Percentiles rank a stretch among this genome's conserved stretches.
Conservation (phyloP, 2,113 vertebrate genomes). For the Erythrocebus patas region DNA sequence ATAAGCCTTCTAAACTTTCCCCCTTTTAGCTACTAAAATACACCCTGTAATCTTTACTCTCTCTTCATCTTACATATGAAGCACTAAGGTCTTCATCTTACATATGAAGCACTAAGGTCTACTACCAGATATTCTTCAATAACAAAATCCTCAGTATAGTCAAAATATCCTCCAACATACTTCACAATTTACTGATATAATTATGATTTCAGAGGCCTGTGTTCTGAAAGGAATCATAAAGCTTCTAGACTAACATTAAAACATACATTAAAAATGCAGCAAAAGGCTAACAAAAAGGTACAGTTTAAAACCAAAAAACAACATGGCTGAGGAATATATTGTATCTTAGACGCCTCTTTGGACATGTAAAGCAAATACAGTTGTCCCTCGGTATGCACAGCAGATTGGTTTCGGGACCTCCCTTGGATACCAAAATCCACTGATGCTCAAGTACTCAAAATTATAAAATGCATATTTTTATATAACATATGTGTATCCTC, state of each 20-base stretch:
- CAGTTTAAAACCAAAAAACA: conserved; percentile 67
- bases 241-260: conserved; percentile 61
- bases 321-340: background rate
- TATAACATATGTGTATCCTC: background rate
- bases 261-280: conserved; percentile 54
- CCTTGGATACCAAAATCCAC: background rate
- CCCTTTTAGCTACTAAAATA: background rate
- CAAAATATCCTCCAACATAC: background rate
- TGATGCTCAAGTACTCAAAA: background rate
- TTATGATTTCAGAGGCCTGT: conserved; percentile 68
- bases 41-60: background rate
- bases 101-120: background rate
- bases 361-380: conserved; percentile 42
- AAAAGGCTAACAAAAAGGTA: conserved; percentile 74
- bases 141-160: conserved; percentile 59
- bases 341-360: conserved; percentile 61
- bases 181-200: conserved; percentile 63
- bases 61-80: background rate
- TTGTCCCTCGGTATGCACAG: background rate
- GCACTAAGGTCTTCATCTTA: background rate
- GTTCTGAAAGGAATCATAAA: conserved; percentile 68
- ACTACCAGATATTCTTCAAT: background rate
- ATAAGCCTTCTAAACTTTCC: background rate
- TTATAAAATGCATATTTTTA: background rate
- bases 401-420: background rate